Base-by-base conservation (phyloP, 1,140 invertebrate species). In the Tigriopus japonicus region DNA sequence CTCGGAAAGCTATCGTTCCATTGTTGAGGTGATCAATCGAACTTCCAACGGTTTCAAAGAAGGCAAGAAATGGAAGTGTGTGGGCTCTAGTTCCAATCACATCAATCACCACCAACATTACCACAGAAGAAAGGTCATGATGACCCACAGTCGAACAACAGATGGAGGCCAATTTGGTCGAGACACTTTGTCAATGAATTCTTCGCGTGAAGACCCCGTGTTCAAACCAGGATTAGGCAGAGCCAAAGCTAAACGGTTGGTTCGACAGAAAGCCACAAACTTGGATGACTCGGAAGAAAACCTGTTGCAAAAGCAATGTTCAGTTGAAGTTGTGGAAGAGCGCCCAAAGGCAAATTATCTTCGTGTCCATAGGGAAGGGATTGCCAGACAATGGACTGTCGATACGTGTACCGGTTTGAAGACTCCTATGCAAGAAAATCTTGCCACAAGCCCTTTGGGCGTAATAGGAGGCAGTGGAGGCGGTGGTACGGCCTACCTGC, bases 61-160 rank as follows among this genome's bases (percentile, higher is more conserved):
- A 58, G 55, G 55, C n/a, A 24, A 58, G 15, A 58, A 58, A 23
- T 58, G 55, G 55, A 58, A 42, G 15, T 58, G 55, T 43, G 28
- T 35, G 28, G 28, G 28, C 28, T 35, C 28, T 35, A 35, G 28
- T 9, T 35, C 28, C 28, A 58, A 58, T 17, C 15, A 40, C 28
- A 23, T 17, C 17, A 41, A 42, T 43, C 13, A 42, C 28, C 55
- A 40, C 23, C 28, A 28, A 17, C 55, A 58, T 54, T 28, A 21
- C 17, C 55, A 42, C 23, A 23, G 55, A 28, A 40, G 55, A 42
- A 17, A 23, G n/a, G 40, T 58, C 14, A 58, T 54, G 52, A 28
- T 28, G n/a, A 40, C 55, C 28, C 24, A 40, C 17, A 58, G 40
- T 42, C 5, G 55, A 19, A 15, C 52, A 15, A 23, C 52, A 54